A percentile compares a stretch with the other conserved stretches of the same genome.
These are phyloP conservation scores for Microchrysa polita DNA, from an alignment of 2,888 invertebrate species.

Conservation along the genomic window DNA sequence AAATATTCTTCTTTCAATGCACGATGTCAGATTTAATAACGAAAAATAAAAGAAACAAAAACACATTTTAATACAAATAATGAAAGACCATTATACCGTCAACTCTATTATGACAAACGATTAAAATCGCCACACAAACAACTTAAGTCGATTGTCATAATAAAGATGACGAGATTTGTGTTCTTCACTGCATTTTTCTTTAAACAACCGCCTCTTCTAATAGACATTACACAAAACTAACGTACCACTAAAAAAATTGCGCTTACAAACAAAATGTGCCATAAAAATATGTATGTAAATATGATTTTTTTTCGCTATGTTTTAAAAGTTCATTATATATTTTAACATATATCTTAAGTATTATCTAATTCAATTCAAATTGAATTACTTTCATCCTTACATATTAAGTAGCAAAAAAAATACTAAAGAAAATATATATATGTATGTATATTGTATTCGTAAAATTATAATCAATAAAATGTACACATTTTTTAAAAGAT, in stretches of 20 bases:
- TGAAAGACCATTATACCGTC: no score
- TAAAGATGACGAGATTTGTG: slow-evolving; percentile 32
- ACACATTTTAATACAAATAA: no score
- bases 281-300: slow-evolving; percentile 42
- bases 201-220: background rate
- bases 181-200: slow-evolving; percentile 6
- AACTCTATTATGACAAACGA: no score
- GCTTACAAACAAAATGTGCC: slow-evolving; percentile 48
- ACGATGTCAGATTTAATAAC: no score
- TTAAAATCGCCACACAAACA: no score
- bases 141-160: background rate
- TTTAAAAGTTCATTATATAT: slow-evolving; percentile 3
- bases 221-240: slow-evolving; percentile 26
- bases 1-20: no score
- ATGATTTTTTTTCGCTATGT: background rate
- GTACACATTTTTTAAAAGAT: background rate
- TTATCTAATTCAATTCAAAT: slow-evolving; percentile 41
- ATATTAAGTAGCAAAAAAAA: slow-evolving; percentile 39
- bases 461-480: slow-evolving; percentile 34
- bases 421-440: slow-evolving; percentile 43
- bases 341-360: slow-evolving; percentile 36
- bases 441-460: slow-evolving; percentile 21
- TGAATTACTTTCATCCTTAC: slow-evolving; percentile 39
- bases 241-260: slow-evolving; percentile 35
- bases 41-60: no score